Conservation (phyloP, 2,113 vertebrate genomes). For the Pteronura brasiliensis region DNA sequence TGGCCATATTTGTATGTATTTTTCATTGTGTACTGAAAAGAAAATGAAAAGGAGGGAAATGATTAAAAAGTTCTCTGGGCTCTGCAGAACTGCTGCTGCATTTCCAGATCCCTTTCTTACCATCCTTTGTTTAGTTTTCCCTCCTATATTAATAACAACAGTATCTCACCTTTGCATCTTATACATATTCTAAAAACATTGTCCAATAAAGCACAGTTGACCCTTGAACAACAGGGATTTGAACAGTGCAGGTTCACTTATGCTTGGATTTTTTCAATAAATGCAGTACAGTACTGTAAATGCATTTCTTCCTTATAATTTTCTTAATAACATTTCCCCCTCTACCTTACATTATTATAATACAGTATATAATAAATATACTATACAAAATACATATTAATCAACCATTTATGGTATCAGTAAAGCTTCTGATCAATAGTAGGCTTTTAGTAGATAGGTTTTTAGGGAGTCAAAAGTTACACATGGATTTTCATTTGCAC, state of each 20-base stretch:
- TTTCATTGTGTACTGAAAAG: constrained; percentile 58
- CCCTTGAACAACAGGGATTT: background rate
- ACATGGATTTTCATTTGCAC: background rate
- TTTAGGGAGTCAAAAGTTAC: background rate
- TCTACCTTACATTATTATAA: background rate
- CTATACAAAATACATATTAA: background rate
- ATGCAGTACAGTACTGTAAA: background rate
- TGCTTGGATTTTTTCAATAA: background rate
- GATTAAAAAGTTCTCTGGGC: background rate
- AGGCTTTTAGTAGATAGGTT: background rate
- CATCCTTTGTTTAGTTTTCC: background rate
- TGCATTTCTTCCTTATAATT: background rate
- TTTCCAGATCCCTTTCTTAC: background rate
- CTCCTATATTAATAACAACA: background rate
- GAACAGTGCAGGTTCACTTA: background rate
- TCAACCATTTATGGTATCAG: background rate
- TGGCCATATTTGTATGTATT: constrained; percentile 57
- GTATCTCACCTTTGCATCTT: background rate
- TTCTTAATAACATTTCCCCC: background rate
- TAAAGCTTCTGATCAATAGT: background rate
- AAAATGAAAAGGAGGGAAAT: constrained; percentile 52
- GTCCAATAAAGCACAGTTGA: background rate
- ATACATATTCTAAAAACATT: background rate
- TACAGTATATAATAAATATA: background rate
- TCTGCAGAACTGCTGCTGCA: background rate